Evolutionary conservation across 2,888 invertebrate species (phyloP).

Genomic region (Agrochola macilenta): DNA sequence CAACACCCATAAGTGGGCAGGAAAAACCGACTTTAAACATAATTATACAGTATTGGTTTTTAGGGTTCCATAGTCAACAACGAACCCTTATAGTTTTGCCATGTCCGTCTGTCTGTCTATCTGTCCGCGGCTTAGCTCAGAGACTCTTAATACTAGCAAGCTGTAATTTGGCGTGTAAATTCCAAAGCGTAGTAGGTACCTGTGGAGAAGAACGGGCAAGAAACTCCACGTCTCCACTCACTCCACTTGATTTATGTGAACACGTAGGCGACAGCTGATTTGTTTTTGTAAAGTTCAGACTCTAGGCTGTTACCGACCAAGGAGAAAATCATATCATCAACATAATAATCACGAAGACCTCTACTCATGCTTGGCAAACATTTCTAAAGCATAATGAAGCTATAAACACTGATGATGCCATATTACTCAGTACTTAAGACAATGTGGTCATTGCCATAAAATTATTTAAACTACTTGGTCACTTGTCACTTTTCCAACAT

Average conservation of each 20-base stretch:
- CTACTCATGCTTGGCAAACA: constrained; percentile 3
- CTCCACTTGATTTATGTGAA: background rate
- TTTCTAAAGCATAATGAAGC: background rate
- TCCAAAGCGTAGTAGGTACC: too few species aligned
- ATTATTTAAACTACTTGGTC: constrained; percentile 36
- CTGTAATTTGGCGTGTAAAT: too few species aligned
- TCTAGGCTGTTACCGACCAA: background rate
- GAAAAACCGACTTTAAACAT: background rate
- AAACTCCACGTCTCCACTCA: too few species aligned
- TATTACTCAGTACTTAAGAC: constrained; percentile 1
- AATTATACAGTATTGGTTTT: background rate
- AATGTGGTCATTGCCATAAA: constrained; percentile 35
- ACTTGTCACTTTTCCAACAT: constrained; percentile 59
- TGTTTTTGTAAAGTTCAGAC: background rate
- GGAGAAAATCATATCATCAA: background rate
- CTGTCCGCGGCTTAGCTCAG: too few species aligned
- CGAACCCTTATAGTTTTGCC: too few species aligned
- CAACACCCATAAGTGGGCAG: too few species aligned
- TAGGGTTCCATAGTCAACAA: too few species aligned
- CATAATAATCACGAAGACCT: background rate
- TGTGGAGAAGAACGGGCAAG: too few species aligned
- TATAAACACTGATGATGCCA: constrained; percentile 42
- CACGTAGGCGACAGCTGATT: background rate
- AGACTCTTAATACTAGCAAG: too few species aligned
- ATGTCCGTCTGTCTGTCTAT: too few species aligned